Percentiles rank a stretch among this genome's conserved stretches.
phyloP scores from a whole-genome alignment of 2,888 invertebrate species.

The Rhamnusium bicolor region DNA sequence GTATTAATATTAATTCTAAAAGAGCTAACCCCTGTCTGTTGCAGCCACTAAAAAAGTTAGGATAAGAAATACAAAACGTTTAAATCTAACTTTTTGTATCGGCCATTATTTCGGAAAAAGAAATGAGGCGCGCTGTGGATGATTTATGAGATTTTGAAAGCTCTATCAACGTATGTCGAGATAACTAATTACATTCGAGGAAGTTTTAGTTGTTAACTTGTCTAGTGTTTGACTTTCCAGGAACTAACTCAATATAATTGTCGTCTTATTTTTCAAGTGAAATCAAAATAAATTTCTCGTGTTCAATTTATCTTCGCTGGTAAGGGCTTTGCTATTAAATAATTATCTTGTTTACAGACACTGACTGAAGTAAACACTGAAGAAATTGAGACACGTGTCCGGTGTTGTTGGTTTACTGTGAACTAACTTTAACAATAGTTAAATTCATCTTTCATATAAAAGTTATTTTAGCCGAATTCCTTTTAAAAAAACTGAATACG shows the following conservation, averaged over 20 bases:
- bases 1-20: background rate
- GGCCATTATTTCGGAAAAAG: background rate
- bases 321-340: constrained; percentile 7
- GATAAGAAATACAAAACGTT: background rate
- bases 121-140: constrained; percentile 40
- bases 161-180: constrained; percentile 66
- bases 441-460: background rate
- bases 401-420: background rate
- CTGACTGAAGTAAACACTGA: background rate
- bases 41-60: background rate
- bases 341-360: background rate
- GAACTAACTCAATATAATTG: constrained; percentile 5
- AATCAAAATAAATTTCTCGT: constrained; percentile 5
- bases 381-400: background rate
- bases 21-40: background rate
- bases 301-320: background rate
- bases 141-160: constrained; percentile 61
- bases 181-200: constrained; percentile 48
- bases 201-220: constrained; percentile 18
- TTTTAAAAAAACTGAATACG: background rate
- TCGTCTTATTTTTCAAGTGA: background rate
- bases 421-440: no score
- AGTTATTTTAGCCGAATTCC: background rate
- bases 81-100: background rate
- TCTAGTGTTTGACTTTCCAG: constrained; percentile 6